phyloP scores from a whole-genome alignment of 2,797 vertebrate genomes.

The Huso huso region DNA sequence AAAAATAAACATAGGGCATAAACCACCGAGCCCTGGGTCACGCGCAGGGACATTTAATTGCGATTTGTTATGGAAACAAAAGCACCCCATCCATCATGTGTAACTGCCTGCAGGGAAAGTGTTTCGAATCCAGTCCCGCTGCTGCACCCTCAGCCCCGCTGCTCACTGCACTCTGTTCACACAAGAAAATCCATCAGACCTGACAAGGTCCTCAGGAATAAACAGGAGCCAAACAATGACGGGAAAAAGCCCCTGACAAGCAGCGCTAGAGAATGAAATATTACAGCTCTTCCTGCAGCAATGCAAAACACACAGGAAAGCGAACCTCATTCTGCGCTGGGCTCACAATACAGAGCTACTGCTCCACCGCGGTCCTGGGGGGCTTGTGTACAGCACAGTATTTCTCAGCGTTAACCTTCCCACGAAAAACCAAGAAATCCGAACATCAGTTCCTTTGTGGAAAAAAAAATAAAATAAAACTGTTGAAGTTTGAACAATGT shows the following conservation, averaged over 20 bases:
- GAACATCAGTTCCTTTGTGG: too few relatives aligned
- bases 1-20: too few relatives aligned
- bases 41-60: too few relatives aligned
- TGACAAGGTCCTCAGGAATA: slow-evolving; percentile 44
- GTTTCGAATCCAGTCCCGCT: background rate
- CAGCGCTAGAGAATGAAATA: slow-evolving; percentile 8
- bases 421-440: background rate
- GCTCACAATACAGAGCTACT: too few relatives aligned
- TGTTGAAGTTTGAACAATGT: too few relatives aligned
- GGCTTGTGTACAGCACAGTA: too few relatives aligned
- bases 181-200: slow-evolving; percentile 40
- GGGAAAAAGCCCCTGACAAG: slow-evolving; percentile 43
- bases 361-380: too few relatives aligned
- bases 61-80: too few relatives aligned
- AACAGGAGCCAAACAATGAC: slow-evolving; percentile 55
- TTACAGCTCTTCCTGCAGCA: slow-evolving; percentile 14
- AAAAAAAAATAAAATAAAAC: too few relatives aligned
- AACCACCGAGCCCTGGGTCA: too few relatives aligned
- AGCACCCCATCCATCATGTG: too few relatives aligned
- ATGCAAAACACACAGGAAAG: background rate
- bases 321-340: too few relatives aligned
- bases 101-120: background rate
- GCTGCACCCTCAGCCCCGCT: background rate
- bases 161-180: slow-evolving; percentile 15
- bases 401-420: background rate